phyloP scores from a whole-genome alignment of 2,113 vertebrate species.

The Lucifuga dentata region DNA sequence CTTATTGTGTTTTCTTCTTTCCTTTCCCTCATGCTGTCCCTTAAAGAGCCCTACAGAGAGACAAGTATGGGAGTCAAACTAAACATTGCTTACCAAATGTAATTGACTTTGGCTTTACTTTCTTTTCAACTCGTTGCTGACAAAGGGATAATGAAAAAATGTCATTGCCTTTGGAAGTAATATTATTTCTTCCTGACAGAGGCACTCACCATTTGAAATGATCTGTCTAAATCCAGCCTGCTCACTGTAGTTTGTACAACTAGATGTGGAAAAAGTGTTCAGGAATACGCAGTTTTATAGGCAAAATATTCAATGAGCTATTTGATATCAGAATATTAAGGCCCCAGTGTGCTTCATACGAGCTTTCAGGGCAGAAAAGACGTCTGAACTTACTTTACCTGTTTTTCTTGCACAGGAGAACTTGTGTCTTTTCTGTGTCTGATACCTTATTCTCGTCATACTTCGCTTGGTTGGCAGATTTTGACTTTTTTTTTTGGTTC shows the following conservation, averaged over 20 bases:
- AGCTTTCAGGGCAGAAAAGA: too few species aligned
- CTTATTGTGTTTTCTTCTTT: constrained; percentile 94
- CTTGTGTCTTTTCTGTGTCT: too few species aligned
- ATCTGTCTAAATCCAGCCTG: constrained; percentile 34
- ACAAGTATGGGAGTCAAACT: constrained; percentile 99
- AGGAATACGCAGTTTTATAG: constrained; percentile 2
- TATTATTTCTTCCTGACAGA: constrained; percentile 44
- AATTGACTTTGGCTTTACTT: constrained; percentile 98
- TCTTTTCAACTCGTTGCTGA: constrained; percentile 85
- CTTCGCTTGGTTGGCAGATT: too few species aligned
- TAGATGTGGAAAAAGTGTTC: background rate
- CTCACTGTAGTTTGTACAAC: background rate
- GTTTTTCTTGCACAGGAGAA: too few species aligned
- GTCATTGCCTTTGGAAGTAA: constrained; percentile 57
- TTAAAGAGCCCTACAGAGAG: constrained; percentile 99
- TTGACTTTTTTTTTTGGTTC: too few species aligned
- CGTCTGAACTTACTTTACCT: too few species aligned
- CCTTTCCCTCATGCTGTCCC: constrained; percentile 99
- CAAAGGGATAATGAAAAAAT: constrained; percentile 58
- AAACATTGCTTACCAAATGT: constrained; percentile 99
- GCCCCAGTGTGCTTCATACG: too few species aligned
- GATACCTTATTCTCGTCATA: too few species aligned
- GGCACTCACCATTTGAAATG: constrained; percentile 23
- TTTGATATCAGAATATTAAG: constrained; percentile 15
- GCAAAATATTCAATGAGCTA: background rate